Conservation (phyloP, 2,888 invertebrate species). For the Glaucopsyche alexis region DNA sequence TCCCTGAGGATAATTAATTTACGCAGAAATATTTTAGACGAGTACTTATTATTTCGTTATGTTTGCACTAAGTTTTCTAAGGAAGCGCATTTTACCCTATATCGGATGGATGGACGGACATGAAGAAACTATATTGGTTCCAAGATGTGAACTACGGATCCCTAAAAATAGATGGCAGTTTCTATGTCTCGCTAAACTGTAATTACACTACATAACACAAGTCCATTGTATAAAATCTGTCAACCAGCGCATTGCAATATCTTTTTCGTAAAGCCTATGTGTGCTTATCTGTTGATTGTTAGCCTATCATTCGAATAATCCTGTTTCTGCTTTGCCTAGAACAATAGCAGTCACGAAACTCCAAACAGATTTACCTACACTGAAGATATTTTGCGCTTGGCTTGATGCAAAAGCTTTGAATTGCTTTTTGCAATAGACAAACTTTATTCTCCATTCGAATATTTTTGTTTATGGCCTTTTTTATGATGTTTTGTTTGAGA, state of each 20-base stretch:
- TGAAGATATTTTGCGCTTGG: conserved; percentile 7
- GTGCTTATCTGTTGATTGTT: conserved; percentile 8
- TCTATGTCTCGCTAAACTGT: too few species aligned
- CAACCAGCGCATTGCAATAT: not conserved
- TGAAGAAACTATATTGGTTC: too few species aligned
- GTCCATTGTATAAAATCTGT: not conserved
- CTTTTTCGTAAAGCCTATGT: not conserved
- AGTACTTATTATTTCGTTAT: too few species aligned
- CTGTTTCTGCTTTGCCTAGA: conserved; percentile 6
- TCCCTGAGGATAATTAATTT: too few species aligned
- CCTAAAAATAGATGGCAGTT: too few species aligned
- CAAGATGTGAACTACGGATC: too few species aligned
- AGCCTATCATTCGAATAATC: conserved; percentile 11
- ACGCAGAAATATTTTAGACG: too few species aligned
- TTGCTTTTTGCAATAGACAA: not conserved
- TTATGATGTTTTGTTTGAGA: not conserved
- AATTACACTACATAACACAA: too few species aligned
- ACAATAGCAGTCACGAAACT: conserved; percentile 14
- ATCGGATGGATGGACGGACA: too few species aligned
- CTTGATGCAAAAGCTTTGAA: not conserved
- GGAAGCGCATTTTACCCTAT: too few species aligned
- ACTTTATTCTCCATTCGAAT: not conserved
- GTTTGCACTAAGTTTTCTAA: too few species aligned
- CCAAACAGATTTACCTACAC: not conserved
- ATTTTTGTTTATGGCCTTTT: not conserved